Conservation (phyloP, 2,888 invertebrate genomes). For the Macrosoma leucophasiata region DNA sequence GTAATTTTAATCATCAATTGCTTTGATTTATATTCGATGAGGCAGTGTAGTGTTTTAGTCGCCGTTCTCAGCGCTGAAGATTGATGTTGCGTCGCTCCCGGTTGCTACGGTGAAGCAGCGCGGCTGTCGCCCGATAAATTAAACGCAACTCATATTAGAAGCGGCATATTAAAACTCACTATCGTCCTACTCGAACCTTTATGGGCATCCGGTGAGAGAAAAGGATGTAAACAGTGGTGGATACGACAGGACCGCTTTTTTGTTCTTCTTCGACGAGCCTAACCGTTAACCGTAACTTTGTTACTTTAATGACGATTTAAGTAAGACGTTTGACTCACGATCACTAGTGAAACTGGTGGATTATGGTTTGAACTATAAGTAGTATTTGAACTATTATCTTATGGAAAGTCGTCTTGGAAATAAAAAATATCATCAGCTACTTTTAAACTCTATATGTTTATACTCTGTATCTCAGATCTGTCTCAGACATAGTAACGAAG, state of each 20-base stretch:
- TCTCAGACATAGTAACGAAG: slow-evolving; percentile 22
- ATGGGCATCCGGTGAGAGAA: slow-evolving; percentile 40
- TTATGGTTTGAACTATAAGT: too few species aligned
- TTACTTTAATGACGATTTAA: slow-evolving; percentile 54
- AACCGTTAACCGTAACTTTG: slow-evolving; percentile 63
- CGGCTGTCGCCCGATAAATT: slow-evolving; percentile 73
- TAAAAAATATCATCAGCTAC: too few species aligned
- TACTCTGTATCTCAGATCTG: too few species aligned
- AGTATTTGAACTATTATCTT: too few species aligned
- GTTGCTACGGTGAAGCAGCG: slow-evolving; percentile 46
- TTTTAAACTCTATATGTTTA: too few species aligned
- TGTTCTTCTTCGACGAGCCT: slow-evolving; percentile 56
- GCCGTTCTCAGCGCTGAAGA: slow-evolving; percentile 46
- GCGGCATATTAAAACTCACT: slow-evolving; percentile 52
- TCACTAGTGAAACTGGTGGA: slow-evolving; percentile 19
- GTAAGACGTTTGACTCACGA: slow-evolving; percentile 38
- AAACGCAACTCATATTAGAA: slow-evolving; percentile 64
- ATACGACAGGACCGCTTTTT: slow-evolving; percentile 61
- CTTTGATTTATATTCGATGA: slow-evolving; percentile 40
- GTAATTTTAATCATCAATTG: slow-evolving; percentile 25
- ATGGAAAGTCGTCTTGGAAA: too few species aligned
- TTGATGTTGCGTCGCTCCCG: slow-evolving; percentile 61
- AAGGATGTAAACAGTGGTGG: slow-evolving; percentile 49
- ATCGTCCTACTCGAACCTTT: slow-evolving; percentile 52
- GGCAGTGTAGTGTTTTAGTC: slow-evolving; percentile 37